A percentile compares a stretch with the other conserved stretches of the same genome.
Conservation (phyloP, 2,113 vertebrate species). For the Diphyllodes magnificus region DNA sequence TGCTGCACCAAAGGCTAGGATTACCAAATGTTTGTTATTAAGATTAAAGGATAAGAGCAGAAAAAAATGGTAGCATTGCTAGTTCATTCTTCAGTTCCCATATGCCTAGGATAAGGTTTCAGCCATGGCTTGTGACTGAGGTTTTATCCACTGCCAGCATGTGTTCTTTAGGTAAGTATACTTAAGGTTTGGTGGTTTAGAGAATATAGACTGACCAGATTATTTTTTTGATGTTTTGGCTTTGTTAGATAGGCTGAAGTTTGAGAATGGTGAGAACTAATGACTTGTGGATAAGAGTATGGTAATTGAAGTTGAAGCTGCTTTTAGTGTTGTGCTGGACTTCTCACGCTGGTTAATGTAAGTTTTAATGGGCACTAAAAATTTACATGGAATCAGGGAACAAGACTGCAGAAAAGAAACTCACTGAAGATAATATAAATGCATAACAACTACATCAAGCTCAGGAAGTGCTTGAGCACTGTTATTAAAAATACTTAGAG, state of each 20-base stretch:
- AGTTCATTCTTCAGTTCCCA: not conserved
- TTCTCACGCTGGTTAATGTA: accelerated
- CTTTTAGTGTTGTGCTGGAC: not conserved
- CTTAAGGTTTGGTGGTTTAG: not conserved
- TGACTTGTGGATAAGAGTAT: not conserved
- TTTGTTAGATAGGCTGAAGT: not conserved
- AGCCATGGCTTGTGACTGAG: not conserved
- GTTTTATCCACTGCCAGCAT: not conserved
- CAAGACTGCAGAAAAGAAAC: not conserved
- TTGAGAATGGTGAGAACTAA: not conserved
- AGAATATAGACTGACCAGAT: not conserved
- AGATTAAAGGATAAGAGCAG: not conserved
- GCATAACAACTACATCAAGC: not conserved
- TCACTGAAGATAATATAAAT: not conserved
- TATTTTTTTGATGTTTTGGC: not conserved
- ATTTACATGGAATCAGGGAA: not conserved
- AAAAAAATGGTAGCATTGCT: not conserved
- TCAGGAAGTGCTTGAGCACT: not conserved
- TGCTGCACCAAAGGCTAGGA: not conserved
- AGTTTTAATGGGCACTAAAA: not conserved
- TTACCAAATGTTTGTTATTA: not conserved
- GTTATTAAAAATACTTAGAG: not conserved
- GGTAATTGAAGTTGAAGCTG: not conserved
- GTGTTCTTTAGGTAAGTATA: not conserved
- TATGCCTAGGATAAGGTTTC: not conserved